Evolutionary conservation across 2,113 vertebrate genomes (phyloP).

Genomic region (Gadus macrocephalus): DNA sequence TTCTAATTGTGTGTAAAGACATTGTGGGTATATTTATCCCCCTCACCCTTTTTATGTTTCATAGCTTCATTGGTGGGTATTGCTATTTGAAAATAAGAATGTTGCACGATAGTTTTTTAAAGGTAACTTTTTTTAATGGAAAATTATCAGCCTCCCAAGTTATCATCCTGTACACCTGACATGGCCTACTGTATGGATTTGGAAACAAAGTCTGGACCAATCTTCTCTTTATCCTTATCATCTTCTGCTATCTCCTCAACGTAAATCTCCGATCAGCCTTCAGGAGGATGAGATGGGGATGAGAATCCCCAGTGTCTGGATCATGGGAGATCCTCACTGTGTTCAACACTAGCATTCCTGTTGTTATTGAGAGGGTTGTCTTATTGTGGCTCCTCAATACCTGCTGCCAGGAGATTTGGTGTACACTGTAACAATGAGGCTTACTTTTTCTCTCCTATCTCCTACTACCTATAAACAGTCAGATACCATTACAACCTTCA

Average conservation of each 20-base stretch:
- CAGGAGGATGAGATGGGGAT: conserved; percentile 7
- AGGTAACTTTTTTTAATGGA: neutral
- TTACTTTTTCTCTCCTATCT: conserved; percentile 6
- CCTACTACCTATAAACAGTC: conserved; percentile 4
- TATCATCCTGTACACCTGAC: conserved; percentile 9
- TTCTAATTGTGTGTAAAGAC: no score
- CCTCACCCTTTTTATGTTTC: neutral
- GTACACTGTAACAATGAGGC: conserved; percentile 20
- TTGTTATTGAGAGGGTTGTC: conserved; percentile 57
- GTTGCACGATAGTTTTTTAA: no score
- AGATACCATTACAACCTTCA: no score
- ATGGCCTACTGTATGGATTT: conserved; percentile 1
- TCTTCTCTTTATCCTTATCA: neutral
- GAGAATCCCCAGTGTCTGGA: conserved; percentile 37
- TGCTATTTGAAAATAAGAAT: no score
- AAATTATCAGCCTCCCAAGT: neutral
- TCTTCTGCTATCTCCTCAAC: conserved; percentile 5
- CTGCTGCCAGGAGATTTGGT: conserved; percentile 51
- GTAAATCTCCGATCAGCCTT: conserved; percentile 30
- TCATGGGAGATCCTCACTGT: conserved; percentile 50
- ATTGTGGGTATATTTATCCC: no score
- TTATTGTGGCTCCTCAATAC: conserved; percentile 43
- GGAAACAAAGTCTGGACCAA: conserved; percentile 1
- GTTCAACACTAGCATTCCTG: conserved; percentile 53
- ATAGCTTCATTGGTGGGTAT: neutral